These are phyloP conservation scores for Stegostoma tigrinum DNA, from an alignment of 2,113 vertebrate species.

Conservation along the genomic window DNA sequence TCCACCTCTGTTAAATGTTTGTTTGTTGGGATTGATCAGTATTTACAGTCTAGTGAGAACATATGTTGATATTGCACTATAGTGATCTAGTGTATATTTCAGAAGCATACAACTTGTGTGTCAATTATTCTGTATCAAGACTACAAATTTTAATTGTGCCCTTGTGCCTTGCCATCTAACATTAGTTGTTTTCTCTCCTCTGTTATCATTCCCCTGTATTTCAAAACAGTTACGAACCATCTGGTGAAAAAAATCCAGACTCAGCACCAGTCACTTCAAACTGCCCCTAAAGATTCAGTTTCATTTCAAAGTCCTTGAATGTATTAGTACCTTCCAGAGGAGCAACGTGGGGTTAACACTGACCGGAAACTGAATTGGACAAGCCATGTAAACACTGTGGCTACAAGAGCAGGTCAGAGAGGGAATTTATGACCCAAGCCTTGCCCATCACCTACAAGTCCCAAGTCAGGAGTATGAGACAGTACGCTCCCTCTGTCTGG, in stretches of 20 bases:
- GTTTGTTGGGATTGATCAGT: neutral
- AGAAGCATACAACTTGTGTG: neutral
- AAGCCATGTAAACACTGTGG: too few species aligned
- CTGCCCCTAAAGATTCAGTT: neutral
- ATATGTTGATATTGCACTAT: neutral
- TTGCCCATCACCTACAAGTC: too few species aligned
- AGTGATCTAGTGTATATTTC: neutral
- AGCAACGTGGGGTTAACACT: neutral
- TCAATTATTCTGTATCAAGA: neutral
- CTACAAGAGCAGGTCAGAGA: too few species aligned
- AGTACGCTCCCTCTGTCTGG: too few species aligned
- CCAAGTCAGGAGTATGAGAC: too few species aligned
- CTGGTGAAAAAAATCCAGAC: neutral
- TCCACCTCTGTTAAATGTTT: neutral
- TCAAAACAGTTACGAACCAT: neutral
- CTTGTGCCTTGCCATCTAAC: neutral
- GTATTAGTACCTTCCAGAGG: neutral
- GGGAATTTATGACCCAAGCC: too few species aligned
- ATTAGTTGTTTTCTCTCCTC: neutral
- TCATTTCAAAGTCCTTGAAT: neutral
- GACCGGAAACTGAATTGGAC: too few species aligned
- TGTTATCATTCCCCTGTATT: neutral
- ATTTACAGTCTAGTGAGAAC: neutral
- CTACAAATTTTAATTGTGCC: neutral
- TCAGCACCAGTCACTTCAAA: neutral